Evolutionary conservation across 2,888 invertebrate species (phyloP), one percentile per base, ranked within the genome.

Genomic region (Sminthurinus aureus): DNA sequence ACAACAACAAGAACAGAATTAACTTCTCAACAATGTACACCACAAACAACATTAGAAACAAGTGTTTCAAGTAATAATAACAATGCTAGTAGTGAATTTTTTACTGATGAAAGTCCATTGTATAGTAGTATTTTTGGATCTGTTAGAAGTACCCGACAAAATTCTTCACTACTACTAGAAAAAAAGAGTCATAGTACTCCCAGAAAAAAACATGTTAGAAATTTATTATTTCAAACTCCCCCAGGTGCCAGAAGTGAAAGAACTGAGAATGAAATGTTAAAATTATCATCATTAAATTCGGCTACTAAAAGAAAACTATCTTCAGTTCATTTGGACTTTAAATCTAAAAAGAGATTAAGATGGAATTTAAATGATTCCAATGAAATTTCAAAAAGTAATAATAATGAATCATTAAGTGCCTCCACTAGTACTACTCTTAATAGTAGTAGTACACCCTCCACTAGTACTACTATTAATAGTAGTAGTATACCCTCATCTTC

Each of bases 151-250:
- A 64, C 71, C 18, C 73, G 83, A 50, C 83, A 79, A 22, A 58
- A 66, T 12, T 24, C 24, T 50, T 69, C 67, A 15, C 52, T 76
- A 20, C 9, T 82, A 26, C 51, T 83, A 20, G 85, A 85, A 51
- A 87, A 81, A 74, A 81, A 87, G 74, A 88, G 88, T 52, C 86
- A 83, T 50, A 88, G 87, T 76, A 87, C 88, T 0, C 88, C 88
- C 0, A 78, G 88, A 18, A 88, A 88, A 66, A 85, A 85, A 51
- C 87, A 87, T 76, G 85, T 88, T n/a, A 82, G 88, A 18, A 87
- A 79, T 84, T 79, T 88, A 8, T 79, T 84, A 12, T 88, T 88
- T 69, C 83, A 86, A 76, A 87, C 88, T n/a, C 88, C 88, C 11
- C 88, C 88, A 12, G 86, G 86, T 83, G 73, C 85, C 15, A 85